A percentile compares a stretch with the other conserved stretches of the same genome.
Evolutionary conservation across 2,113 vertebrate genomes (phyloP).

Genomic region (Anarrhichthys ocellatus): DNA sequence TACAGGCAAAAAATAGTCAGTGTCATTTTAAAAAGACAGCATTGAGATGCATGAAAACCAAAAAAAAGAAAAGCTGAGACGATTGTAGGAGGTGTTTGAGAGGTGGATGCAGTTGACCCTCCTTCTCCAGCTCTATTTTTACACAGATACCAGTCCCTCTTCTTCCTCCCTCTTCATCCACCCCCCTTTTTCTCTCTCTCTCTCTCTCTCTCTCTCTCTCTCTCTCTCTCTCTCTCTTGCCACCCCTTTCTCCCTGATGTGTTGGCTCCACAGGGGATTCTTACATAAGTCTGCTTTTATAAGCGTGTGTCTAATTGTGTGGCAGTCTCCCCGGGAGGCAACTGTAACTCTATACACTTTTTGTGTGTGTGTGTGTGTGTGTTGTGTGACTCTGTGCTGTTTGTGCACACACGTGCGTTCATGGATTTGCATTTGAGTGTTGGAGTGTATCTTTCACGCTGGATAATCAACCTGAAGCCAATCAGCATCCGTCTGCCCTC

Average conservation of each 20-base stretch:
- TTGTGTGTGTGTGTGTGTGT: not conserved
- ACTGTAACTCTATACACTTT: constrained; percentile 46
- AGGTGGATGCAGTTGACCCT: constrained; percentile 51
- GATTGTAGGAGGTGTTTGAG: constrained; percentile 44
- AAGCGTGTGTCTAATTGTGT: constrained; percentile 66
- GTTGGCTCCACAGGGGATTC: constrained; percentile 57
- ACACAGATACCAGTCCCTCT: constrained; percentile 40
- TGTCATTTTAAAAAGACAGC: constrained; percentile 16
- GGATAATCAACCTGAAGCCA: constrained; percentile 29
- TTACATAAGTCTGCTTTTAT: constrained; percentile 77
- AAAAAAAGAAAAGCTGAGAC: constrained; percentile 17
- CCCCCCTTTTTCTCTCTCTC: constrained; percentile 24
- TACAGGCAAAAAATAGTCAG: not conserved
- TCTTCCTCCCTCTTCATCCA: constrained; percentile 23
- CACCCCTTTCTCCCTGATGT: constrained; percentile 38
- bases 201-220: constrained; percentile 18
- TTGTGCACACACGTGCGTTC: not conserved
- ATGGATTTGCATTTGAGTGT: not conserved
- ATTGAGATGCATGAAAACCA: not conserved
- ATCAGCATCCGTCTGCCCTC: constrained; percentile 33
- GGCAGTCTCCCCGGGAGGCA: constrained; percentile 39
- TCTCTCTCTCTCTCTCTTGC: constrained; percentile 27
- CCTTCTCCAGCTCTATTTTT: constrained; percentile 56
- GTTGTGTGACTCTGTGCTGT: not conserved
- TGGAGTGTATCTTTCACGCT: not conserved